Conservation (phyloP, 2,888 invertebrate genomes). For the Scaptomyza polygonia region DNA sequence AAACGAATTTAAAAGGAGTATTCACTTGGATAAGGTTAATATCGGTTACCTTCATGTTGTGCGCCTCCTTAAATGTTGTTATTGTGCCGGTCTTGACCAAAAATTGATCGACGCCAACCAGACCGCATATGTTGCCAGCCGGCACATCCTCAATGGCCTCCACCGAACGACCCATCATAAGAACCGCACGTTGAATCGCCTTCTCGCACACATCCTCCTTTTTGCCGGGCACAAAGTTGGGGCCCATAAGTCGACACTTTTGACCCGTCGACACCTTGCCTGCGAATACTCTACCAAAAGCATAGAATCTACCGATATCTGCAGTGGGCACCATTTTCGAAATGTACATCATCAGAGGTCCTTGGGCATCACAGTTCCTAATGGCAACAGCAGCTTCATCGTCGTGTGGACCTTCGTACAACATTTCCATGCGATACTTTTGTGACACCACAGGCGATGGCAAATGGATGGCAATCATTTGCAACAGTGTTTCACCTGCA, state of each 20-base stretch:
- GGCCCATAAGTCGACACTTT: slow-evolving; percentile 99
- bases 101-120: slow-evolving; percentile 99
- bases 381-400: slow-evolving; percentile 97
- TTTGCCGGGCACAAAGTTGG: slow-evolving; percentile 98
- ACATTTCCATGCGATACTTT: slow-evolving; percentile 99
- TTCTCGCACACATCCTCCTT: slow-evolving; percentile 99
- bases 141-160: slow-evolving; percentile 99
- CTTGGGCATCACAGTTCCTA: slow-evolving; percentile 97
- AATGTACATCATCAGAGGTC: slow-evolving; percentile 99
- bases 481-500: slow-evolving; percentile 99
- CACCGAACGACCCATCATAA: slow-evolving; percentile 99
- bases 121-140: slow-evolving; percentile 99
- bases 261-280: slow-evolving; percentile 95
- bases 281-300: slow-evolving; percentile 99
- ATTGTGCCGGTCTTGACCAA: slow-evolving; percentile 99
- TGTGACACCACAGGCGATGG: slow-evolving; percentile 99
- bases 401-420: slow-evolving; percentile 99
- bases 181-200: slow-evolving; percentile 99
- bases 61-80: slow-evolving; percentile 98
- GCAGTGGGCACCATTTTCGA: slow-evolving; percentile 99
- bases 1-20: background rate
- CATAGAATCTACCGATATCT: slow-evolving; percentile 99
- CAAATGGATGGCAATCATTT: slow-evolving; percentile 99
- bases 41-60: slow-evolving; percentile 93
- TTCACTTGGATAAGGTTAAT: background rate